These are phyloP conservation scores for Eupithecia subumbrata DNA, from an alignment of 2,888 invertebrate species.

Conservation along the genomic window DNA sequence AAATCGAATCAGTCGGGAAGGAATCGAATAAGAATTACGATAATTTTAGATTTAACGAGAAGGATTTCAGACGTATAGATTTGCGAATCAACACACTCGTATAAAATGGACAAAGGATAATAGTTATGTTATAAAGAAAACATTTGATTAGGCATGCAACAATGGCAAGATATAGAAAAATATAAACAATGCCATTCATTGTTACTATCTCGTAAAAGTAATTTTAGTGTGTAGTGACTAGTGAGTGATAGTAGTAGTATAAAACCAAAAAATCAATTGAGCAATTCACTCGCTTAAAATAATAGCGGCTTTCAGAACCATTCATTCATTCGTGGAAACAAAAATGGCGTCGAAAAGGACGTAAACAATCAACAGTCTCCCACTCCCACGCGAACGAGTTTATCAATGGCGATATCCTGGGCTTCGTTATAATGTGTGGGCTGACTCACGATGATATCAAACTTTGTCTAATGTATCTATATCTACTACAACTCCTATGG, in stretches of 20 bases:
- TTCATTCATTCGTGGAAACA: conserved; percentile 57
- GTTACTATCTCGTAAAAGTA: not conserved
- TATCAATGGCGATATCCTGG: conserved; percentile 65
- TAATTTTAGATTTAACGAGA: not conserved
- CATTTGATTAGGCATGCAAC: not conserved
- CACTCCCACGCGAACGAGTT: conserved; percentile 57
- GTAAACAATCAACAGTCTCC: conserved; percentile 64
- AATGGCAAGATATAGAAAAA: not conserved
- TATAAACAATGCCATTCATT: not conserved
- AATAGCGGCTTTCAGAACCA: conserved; percentile 46
- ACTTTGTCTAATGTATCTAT: not conserved
- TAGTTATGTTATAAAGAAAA: not conserved
- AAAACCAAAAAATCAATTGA: conserved; percentile 36
- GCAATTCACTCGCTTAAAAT: conserved; percentile 32
- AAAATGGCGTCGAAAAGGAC: conserved; percentile 60
- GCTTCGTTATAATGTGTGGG: conserved; percentile 50
- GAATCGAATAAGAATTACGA: not conserved
- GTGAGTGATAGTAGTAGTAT: conserved; percentile 13
- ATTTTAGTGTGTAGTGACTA: not conserved
- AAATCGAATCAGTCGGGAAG: not conserved
- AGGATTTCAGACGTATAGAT: not conserved
- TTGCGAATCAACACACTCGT: not conserved
- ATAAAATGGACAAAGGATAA: not conserved
- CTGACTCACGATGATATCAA: conserved; percentile 39
- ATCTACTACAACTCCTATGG: not conserved